phyloP scores from a whole-genome alignment of 2,888 invertebrate genomes.

The Megaustenia siamemsis region DNA sequence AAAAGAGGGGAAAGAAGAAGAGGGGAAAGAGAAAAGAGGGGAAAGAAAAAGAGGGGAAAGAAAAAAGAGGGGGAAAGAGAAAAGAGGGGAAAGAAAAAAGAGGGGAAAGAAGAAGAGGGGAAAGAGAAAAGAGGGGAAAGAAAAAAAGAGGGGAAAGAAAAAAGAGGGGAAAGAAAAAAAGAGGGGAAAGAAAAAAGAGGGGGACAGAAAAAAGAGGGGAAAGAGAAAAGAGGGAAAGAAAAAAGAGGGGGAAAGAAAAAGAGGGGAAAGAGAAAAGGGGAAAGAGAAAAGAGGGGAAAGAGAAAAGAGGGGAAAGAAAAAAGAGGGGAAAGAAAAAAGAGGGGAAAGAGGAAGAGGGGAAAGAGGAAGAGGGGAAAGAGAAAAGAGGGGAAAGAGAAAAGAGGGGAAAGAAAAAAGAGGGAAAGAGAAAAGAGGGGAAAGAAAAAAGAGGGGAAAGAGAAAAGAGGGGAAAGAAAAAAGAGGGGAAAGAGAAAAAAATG shows the following conservation, averaged over 20 bases:
- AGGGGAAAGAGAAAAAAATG: not conserved
- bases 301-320: not conserved
- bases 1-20: not conserved
- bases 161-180: not conserved
- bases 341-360: not conserved
- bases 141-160: not conserved
- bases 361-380: not conserved
- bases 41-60: not conserved
- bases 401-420: not conserved
- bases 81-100: not conserved
- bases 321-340: not conserved
- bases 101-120: not conserved
- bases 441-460: not conserved
- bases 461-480: not conserved
- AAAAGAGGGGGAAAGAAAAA: not conserved
- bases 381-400: not conserved
- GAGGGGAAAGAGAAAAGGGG: constrained; percentile 20
- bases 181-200: not conserved
- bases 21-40: not conserved
- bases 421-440: not conserved
- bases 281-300: not conserved
- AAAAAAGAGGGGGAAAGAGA: not conserved
- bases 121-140: not conserved
- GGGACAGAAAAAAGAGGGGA: not conserved
- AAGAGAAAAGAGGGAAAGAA: not conserved